Conservation (phyloP, 2,888 invertebrate species). For the Anagyrus pseudococci region DNA sequence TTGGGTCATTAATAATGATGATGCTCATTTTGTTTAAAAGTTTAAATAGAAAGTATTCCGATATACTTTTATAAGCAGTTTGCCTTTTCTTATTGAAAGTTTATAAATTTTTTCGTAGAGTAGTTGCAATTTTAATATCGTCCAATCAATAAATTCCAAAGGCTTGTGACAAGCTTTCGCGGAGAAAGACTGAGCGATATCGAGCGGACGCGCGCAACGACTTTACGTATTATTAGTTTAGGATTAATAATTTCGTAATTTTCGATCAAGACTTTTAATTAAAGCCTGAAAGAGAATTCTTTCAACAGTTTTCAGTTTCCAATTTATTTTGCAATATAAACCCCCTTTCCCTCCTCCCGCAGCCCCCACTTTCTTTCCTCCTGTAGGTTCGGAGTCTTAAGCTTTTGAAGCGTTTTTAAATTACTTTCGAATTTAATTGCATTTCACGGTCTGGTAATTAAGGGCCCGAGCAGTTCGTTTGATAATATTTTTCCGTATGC, state of each 20-base stretch:
- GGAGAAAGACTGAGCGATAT: neutral
- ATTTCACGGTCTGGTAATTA: neutral
- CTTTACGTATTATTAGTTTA: slow-evolving; percentile 7
- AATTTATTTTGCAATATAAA: neutral
- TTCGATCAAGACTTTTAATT: slow-evolving; percentile 15
- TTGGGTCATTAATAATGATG: neutral
- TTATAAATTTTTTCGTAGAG: neutral
- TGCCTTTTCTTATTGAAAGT: no score
- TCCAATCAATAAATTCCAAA: slow-evolving; percentile 31
- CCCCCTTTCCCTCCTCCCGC: no score
- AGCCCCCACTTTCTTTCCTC: no score
- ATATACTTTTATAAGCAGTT: neutral
- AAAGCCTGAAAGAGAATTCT: neutral
- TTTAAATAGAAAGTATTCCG: neutral
- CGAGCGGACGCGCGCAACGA: neutral
- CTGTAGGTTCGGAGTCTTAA: no score
- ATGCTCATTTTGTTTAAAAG: neutral
- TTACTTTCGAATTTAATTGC: neutral
- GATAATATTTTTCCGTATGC: no score
- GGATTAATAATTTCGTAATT: slow-evolving; percentile 14
- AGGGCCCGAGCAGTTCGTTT: neutral
- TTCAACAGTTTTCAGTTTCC: neutral
- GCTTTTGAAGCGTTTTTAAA: neutral
- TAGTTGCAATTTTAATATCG: slow-evolving; percentile 28
- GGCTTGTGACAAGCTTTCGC: slow-evolving; percentile 3